phyloP scores from a whole-genome alignment of 2,888 invertebrate species.

The Apotomis capreana region DNA sequence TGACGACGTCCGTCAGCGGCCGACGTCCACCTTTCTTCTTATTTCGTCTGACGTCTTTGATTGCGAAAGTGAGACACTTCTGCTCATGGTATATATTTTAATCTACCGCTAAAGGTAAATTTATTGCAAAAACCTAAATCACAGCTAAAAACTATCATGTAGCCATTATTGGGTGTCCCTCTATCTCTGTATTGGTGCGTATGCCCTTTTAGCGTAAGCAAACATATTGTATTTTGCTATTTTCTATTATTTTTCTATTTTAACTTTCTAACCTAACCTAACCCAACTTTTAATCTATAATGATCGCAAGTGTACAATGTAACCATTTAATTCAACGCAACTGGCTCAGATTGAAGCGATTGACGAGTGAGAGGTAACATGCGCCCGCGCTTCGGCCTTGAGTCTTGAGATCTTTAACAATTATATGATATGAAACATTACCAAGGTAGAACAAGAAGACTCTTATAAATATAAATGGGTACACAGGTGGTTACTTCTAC shows the following conservation, averaged over 20 bases:
- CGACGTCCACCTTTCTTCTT: conserved; percentile 43
- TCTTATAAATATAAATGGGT: neutral
- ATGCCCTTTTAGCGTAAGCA: no score
- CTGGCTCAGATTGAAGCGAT: conserved; percentile 42
- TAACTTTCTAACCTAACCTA: neutral
- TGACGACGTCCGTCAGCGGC: conserved; percentile 58
- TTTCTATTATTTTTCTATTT: no score
- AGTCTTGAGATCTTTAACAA: conserved; percentile 48
- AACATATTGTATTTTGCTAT: neutral
- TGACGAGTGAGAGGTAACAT: conserved; percentile 54
- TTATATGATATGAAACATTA: conserved; percentile 42
- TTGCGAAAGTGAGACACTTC: conserved; percentile 31
- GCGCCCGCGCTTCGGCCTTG: conserved; percentile 49
- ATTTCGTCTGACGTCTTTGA: conserved; percentile 11
- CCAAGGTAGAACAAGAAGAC: neutral
- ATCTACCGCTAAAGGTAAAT: no score
- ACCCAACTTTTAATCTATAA: conserved; percentile 6
- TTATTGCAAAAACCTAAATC: no score
- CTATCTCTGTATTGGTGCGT: no score
- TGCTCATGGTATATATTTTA: neutral
- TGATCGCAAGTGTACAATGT: conserved; percentile 6
- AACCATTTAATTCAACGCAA: conserved; percentile 27
- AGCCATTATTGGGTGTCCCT: no score
- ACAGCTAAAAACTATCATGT: no score
- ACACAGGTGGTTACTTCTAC: neutral